phyloP scores from a whole-genome alignment of 35 echinoderm and acorn worm genomes.

The Antedon bifida region DNA sequence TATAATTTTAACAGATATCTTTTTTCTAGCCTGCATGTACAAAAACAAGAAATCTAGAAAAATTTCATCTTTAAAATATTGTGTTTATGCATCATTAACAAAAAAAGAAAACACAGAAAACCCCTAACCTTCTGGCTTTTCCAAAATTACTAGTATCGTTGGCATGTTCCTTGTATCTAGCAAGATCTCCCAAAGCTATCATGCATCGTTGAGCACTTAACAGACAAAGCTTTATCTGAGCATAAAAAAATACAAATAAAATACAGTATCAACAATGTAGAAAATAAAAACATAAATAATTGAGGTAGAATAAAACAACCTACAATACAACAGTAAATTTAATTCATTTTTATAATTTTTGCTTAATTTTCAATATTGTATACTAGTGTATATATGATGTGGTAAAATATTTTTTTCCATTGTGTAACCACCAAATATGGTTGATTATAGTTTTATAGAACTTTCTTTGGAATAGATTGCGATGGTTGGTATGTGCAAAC shows the following conservation, averaged over 20 bases:
- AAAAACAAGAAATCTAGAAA: background rate
- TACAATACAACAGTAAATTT: background rate
- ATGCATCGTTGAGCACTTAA: slow-evolving; percentile 91
- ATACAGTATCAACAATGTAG: no score
- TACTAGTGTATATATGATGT: no score
- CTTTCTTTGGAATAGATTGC: no score
- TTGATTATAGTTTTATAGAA: no score
- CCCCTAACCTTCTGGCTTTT: slow-evolving; percentile 71
- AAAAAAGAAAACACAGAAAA: background rate
- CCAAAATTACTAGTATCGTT: slow-evolving; percentile 82
- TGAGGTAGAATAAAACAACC: background rate
- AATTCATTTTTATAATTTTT: background rate
- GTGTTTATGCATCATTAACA: background rate
- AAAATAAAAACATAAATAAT: no score
- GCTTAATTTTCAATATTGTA: no score
- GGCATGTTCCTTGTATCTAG: slow-evolving; percentile 84
- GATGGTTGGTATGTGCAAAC: no score
- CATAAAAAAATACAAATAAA: slow-evolving; percentile 5
- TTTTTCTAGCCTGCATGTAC: background rate
- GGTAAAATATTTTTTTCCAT: no score
- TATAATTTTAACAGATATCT: no score
- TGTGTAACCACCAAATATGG: no score
- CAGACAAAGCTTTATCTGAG: slow-evolving; percentile 71
- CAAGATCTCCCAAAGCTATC: slow-evolving; percentile 90
- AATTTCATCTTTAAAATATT: background rate